A percentile compares a stretch with the other conserved stretches of the same genome.
phyloP scores from a whole-genome alignment of 2,797 vertebrate genomes.

The Rhinichthys osculus region DNA sequence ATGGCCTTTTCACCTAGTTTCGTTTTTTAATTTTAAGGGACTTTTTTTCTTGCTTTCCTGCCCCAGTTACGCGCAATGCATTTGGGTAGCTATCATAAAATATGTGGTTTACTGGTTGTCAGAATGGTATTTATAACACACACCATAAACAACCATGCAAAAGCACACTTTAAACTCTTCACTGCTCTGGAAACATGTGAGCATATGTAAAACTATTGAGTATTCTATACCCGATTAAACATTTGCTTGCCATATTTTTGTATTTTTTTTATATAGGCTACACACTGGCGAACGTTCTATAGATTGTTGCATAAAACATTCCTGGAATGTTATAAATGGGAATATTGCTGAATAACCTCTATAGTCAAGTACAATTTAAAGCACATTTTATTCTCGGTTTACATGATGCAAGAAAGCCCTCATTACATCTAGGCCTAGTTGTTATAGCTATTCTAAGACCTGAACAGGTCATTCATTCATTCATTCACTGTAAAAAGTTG shows the following conservation, averaged over 20 bases:
- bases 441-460: not conserved
- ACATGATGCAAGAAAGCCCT: not conserved
- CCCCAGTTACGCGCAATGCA: not conserved
- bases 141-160: not conserved
- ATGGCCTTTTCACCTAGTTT: not conserved
- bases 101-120: not conserved
- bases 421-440: no score
- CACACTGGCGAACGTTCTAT: not conserved
- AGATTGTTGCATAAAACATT: not conserved
- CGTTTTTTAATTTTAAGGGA: not conserved
- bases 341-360: not conserved
- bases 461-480: slow-evolving; percentile 32
- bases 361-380: not conserved
- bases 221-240: not conserved
- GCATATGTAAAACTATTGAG: not conserved
- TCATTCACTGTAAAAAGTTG: not conserved
- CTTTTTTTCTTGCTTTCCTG: not conserved
- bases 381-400: not conserved
- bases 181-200: not conserved
- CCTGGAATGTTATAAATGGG: not conserved
- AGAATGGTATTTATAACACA: not conserved
- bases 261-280: no score
- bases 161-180: not conserved
- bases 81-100: not conserved
- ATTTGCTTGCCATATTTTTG: not conserved